Percentiles rank a stretch among this genome's conserved stretches.
These are phyloP conservation scores for Eucera pruinosa DNA, from an alignment of 2,888 invertebrate species.

Conservation along the genomic window DNA sequence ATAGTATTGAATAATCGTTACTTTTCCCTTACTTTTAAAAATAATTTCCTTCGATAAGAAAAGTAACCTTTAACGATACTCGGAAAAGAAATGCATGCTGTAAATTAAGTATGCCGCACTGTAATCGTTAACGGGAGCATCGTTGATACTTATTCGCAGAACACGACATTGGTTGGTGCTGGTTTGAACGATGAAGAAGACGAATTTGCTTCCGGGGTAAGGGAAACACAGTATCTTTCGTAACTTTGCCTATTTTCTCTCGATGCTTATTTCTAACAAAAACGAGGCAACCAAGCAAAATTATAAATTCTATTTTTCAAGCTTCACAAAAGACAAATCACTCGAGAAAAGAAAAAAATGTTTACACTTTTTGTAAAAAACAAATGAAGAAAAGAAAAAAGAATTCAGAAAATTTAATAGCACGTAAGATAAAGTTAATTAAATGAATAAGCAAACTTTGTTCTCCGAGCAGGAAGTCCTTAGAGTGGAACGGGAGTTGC, in stretches of 20 bases:
- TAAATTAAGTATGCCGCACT: constrained; percentile 47
- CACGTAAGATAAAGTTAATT: neutral
- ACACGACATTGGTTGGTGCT: constrained; percentile 73
- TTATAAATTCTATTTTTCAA: constrained; percentile 4
- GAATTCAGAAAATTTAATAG: too few species aligned
- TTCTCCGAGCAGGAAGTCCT: constrained; percentile 88
- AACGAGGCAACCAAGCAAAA: constrained; percentile 15
- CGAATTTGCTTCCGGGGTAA: constrained; percentile 80
- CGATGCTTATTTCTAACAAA: constrained; percentile 45
- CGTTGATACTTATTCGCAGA: constrained; percentile 75
- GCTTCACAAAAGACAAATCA: neutral
- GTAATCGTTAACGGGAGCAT: constrained; percentile 58
- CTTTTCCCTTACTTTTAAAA: too few species aligned
- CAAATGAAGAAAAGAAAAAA: too few species aligned
- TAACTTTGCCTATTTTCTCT: constrained; percentile 31
- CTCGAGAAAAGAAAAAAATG: neutral
- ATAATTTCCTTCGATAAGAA: too few species aligned
- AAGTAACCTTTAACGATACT: too few species aligned
- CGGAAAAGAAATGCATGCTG: constrained; percentile 47
- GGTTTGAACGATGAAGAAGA: constrained; percentile 77
- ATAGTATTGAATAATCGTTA: too few species aligned
- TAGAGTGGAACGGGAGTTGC: constrained; percentile 91
- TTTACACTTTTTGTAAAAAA: neutral
- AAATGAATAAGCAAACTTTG: too few species aligned
- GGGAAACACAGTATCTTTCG: constrained; percentile 58